Base-by-base conservation (phyloP, 2,113 vertebrate genomes). In the Pseudopipra pipra region DNA sequence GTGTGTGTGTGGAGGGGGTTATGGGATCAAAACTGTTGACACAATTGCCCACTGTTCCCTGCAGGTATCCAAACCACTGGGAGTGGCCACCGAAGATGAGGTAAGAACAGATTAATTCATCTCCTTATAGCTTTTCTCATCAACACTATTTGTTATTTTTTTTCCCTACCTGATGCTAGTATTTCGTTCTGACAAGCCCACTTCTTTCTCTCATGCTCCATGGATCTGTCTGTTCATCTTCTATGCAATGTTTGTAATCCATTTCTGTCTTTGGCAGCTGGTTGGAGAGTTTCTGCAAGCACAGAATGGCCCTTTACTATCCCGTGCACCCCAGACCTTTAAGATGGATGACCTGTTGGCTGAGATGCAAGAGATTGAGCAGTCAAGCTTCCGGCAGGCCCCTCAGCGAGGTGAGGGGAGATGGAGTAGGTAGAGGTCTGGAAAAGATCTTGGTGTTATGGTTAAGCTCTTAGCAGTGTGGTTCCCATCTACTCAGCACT, bases 291-390 rank as follows among this genome's bases (percentile, higher is more conserved):
- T 99, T 92, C 98, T 99, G 72, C 99, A 99, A 93, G 97, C 97
- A 25, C 98, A 98, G 91, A 97, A 97, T 96, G 98, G 80, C 33
- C 94, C 98, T 14, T 96, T 98, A 5, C 98, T 99, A 16, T 98
- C 99, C 41, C 98, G 98, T 7, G 98, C 99, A 25, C 99, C 99
- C 7, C 99, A 99, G 92, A 99, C 98, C 44, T 99, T 99, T 91
- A 99, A 99, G 97, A 99, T 99, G 99, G 99, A 99, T 84, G 99
- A 99, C 74, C 98, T 99, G 37, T 93, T 99, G 97, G 99, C 99
- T 41, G 99, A 99, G 95, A 99, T 99, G 99, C 99, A 99, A 94
- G 99, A 99, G 96, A 99, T 99, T 58, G 99, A 99, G 72, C 99
- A 99, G 95, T 99, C 99, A 78, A 99, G 95, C 93, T 99, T 99